Evolutionary conservation across 2,888 invertebrate species (phyloP).

Genomic region (Drosophila leonis): DNA sequence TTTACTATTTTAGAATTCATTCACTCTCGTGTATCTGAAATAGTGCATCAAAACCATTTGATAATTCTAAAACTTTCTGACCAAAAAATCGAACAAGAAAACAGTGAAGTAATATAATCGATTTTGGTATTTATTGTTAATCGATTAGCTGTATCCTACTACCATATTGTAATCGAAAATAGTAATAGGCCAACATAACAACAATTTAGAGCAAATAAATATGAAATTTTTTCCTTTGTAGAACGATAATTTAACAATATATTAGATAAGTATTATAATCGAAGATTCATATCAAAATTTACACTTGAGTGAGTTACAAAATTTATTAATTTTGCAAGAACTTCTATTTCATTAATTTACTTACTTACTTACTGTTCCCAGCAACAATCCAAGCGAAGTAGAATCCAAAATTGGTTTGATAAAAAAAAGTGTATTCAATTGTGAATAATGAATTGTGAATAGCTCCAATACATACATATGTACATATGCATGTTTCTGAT

Average conservation of each 20-base stretch:
- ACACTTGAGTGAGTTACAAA: no score
- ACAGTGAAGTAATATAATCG: conserved; percentile 43
- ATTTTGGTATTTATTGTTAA: conserved; percentile 23
- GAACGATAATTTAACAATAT: not conserved
- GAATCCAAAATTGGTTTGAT: no score
- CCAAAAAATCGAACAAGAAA: conserved; percentile 63
- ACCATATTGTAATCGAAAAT: conserved; percentile 9
- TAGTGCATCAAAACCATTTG: conserved; percentile 46
- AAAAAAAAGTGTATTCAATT: no score
- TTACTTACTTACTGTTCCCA: no score
- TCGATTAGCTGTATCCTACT: conserved; percentile 1
- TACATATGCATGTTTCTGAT: no score
- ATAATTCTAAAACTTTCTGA: conserved; percentile 51
- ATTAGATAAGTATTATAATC: no score
- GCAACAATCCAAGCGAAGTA: no score
- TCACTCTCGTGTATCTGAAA: conserved; percentile 32
- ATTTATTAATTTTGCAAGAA: no score
- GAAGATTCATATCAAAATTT: no score
- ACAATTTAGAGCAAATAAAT: not conserved
- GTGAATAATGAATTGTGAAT: no score
- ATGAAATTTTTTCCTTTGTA: not conserved
- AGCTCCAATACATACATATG: no score
- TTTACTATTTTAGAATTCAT: conserved; percentile 18
- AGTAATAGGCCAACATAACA: not conserved
- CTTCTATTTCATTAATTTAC: no score